Percentiles rank a stretch among this genome's conserved stretches.
Conservation (phyloP, 2,113 vertebrate genomes). For the Daphoenositta chrysoptera region DNA sequence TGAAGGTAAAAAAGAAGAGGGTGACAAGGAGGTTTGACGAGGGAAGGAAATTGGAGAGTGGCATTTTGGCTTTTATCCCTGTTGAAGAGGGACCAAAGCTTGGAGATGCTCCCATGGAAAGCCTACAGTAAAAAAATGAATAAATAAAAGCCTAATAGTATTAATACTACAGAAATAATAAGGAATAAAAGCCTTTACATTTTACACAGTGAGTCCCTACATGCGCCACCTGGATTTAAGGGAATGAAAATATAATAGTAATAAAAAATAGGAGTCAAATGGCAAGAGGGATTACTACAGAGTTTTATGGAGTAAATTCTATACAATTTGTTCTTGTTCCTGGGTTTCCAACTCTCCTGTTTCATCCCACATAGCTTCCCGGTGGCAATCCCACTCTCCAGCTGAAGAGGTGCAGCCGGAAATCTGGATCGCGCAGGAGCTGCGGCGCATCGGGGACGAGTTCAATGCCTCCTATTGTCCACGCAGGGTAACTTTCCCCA, state of each 20-base stretch:
- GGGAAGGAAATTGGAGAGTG: neutral
- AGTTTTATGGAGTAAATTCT: neutral
- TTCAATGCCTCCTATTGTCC: slow-evolving; percentile 76
- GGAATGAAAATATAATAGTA: rapidly evolving
- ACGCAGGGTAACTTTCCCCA: slow-evolving; percentile 70
- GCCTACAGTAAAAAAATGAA: neutral
- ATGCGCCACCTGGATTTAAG: rapidly evolving
- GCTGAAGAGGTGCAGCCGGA: slow-evolving; percentile 76
- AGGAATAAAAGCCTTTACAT: neutral
- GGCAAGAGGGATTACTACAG: neutral
- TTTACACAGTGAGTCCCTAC: rapidly evolving
- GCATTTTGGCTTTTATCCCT: neutral
- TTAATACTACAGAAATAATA: neutral
- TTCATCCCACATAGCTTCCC: slow-evolving; percentile 63
- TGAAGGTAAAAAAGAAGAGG: neutral
- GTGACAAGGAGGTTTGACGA: neutral
- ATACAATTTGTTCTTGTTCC: rapidly evolving
- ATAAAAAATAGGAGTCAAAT: neutral
- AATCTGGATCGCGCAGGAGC: slow-evolving; percentile 80
- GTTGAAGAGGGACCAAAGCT: neutral
- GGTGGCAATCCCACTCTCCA: slow-evolving; percentile 59
- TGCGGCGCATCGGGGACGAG: slow-evolving; percentile 88
- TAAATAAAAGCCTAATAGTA: neutral
- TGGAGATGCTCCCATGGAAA: neutral
- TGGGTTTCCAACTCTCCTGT: neutral